A percentile compares a stretch with the other conserved stretches of the same genome.
Evolutionary conservation across 2,797 vertebrate genomes (phyloP).

Genomic region (Hypotaenidia philippensis): DNA sequence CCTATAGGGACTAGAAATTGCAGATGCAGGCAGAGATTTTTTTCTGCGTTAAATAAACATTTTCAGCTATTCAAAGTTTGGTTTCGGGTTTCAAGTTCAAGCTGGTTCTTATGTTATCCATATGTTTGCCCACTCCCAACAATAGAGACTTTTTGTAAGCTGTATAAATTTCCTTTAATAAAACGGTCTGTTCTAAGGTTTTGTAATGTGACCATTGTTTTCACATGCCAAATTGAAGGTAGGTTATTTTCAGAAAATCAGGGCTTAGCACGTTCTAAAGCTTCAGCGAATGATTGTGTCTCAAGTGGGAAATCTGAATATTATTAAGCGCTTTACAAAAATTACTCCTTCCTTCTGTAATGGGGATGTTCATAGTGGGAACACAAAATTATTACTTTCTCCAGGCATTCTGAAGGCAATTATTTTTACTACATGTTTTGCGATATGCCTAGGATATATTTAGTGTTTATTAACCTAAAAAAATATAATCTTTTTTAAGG

Average conservation of each 20-base stretch:
- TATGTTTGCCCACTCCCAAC: slow-evolving; percentile 15
- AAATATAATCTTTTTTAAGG: background rate
- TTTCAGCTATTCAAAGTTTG: background rate
- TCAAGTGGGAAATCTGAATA: background rate
- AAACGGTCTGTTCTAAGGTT: background rate
- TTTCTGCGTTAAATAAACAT: slow-evolving; percentile 29
- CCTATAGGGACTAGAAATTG: slow-evolving; percentile 2
- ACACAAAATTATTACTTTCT: background rate
- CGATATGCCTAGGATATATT: background rate
- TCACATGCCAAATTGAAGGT: background rate
- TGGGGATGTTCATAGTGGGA: background rate
- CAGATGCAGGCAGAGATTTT: background rate
- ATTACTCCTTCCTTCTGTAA: background rate
- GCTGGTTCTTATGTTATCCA: slow-evolving; percentile 22
- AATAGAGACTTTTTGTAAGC: background rate
- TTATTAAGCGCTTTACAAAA: background rate
- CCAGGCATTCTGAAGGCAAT: background rate
- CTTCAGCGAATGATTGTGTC: background rate
- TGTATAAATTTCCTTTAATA: background rate
- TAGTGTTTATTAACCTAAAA: background rate
- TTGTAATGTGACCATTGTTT: background rate
- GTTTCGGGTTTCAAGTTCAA: slow-evolving; percentile 42
- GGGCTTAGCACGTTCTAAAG: background rate
- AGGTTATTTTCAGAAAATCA: background rate
- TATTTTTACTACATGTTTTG: background rate